A percentile compares a stretch with the other conserved stretches of the same genome.
Conservation (phyloP, 2,888 invertebrate genomes). For the Heteropelma amictum region DNA sequence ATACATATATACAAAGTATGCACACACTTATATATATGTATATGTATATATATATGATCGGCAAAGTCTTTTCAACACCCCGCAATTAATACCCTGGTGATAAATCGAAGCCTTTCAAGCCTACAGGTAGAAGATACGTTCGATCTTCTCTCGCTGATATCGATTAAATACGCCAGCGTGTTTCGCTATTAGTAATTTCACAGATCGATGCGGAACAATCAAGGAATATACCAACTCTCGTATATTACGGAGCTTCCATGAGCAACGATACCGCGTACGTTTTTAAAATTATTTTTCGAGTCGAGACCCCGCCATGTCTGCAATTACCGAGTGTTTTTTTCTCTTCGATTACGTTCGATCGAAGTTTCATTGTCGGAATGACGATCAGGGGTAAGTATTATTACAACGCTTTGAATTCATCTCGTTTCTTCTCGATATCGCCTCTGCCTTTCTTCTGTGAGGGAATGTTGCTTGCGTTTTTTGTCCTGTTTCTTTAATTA, state of each 20-base stretch:
- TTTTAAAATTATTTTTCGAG: not conserved
- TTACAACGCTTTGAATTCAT: too few relatives aligned
- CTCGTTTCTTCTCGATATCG: too few relatives aligned
- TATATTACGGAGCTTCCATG: too few relatives aligned
- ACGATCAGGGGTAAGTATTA: too few relatives aligned
- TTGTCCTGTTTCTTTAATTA: constrained; percentile 37
- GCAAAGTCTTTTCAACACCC: constrained; percentile 39
- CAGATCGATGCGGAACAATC: constrained; percentile 42
- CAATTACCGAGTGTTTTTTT: too few relatives aligned
- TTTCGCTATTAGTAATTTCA: constrained; percentile 55
- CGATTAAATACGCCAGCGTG: constrained; percentile 42
- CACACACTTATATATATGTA: not conserved
- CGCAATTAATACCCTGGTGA: constrained; percentile 52
- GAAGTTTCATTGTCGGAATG: too few relatives aligned
- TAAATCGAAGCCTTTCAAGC: constrained; percentile 43
- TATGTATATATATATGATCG: not conserved
- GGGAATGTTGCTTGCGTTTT: not conserved
- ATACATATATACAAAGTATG: not conserved
- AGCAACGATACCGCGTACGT: not conserved
- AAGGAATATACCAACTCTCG: too few relatives aligned
- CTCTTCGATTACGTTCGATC: too few relatives aligned
- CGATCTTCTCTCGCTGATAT: constrained; percentile 39
- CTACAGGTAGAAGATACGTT: constrained; percentile 27
- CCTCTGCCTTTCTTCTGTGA: too few relatives aligned
- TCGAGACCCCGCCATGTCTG: too few relatives aligned